Conservation (phyloP, 2,888 invertebrate genomes). For the Omphaloscelis lunosa region DNA sequence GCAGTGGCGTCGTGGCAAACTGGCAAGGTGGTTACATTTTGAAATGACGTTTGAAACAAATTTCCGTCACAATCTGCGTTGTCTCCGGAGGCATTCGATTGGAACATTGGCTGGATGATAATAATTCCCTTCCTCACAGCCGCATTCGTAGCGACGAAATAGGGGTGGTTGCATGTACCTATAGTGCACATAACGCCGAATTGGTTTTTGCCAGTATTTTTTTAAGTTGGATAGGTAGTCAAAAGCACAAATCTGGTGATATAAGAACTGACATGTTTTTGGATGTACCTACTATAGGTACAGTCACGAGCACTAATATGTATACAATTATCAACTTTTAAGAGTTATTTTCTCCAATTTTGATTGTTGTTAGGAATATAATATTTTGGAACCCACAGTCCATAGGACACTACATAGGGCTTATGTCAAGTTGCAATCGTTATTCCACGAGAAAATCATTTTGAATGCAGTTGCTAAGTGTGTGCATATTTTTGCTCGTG, state of each 20-base stretch:
- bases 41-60: constrained; percentile 88
- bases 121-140: constrained; percentile 82
- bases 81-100: constrained; percentile 83
- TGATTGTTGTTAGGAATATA: too few relatives aligned
- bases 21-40: constrained; percentile 78
- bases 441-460: too few relatives aligned
- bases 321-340: too few relatives aligned
- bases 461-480: too few relatives aligned
- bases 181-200: not conserved
- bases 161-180: constrained; percentile 4
- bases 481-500: too few relatives aligned
- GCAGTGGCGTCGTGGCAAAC: constrained; percentile 60
- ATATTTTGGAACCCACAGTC: too few relatives aligned
- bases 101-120: constrained; percentile 89
- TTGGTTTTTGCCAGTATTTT: constrained; percentile 4
- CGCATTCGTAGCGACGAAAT: constrained; percentile 73
- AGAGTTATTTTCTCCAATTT: too few relatives aligned
- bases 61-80: constrained; percentile 81
- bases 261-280: not conserved
- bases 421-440: too few relatives aligned
- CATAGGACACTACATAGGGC: too few relatives aligned
- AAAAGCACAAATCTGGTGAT: not conserved
- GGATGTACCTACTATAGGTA: too few relatives aligned
- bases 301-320: too few relatives aligned
- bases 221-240: not conserved